phyloP scores from a whole-genome alignment of 2,797 vertebrate genomes.

The Hipposideros larvatus region DNA sequence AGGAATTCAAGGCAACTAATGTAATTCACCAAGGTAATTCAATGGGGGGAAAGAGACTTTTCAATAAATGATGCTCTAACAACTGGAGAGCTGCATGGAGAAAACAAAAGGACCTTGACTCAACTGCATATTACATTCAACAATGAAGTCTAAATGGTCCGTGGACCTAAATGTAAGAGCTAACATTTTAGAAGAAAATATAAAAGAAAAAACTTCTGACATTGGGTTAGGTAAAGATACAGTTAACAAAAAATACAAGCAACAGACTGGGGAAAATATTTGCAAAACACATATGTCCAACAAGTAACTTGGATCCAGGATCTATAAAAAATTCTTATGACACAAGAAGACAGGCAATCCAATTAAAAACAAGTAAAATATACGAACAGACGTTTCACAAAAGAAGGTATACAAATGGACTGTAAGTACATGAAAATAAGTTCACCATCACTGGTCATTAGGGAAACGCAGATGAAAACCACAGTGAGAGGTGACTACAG shows the following conservation, averaged over 20 bases:
- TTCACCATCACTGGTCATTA: neutral
- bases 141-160: neutral
- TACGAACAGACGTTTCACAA: neutral
- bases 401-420: neutral
- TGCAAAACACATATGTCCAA: neutral
- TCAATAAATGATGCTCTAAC: neutral
- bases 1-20: neutral
- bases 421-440: neutral
- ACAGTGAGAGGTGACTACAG: neutral
- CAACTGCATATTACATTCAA: neutral
- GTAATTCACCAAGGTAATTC: neutral
- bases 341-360: neutral
- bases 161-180: neutral
- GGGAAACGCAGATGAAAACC: neutral
- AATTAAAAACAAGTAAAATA: neutral
- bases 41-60: neutral
- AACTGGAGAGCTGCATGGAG: neutral
- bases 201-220: neutral
- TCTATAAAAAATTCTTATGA: neutral
- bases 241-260: constrained; percentile 4
- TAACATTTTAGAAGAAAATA: neutral
- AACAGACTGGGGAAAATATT: neutral
- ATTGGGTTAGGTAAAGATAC: neutral
- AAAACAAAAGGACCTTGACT: neutral
- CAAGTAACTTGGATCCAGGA: neutral